phyloP scores from a whole-genome alignment of 2,113 vertebrate species.

The Oriolus oriolus region DNA sequence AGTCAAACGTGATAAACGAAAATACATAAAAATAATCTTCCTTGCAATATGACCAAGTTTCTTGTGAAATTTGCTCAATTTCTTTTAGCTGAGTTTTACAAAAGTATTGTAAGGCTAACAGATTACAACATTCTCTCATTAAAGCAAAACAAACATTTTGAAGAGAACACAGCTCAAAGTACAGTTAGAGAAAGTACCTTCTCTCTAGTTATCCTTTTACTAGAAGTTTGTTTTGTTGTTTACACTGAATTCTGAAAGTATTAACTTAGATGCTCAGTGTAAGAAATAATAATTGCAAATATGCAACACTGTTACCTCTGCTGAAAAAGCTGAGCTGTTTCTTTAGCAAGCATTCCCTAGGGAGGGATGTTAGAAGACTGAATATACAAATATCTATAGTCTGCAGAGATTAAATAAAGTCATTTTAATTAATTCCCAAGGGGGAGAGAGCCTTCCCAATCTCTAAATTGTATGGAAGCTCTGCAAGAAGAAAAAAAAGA shows the following conservation, averaged over 20 bases:
- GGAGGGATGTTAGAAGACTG: neutral
- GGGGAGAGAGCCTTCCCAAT: neutral
- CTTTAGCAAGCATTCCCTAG: neutral
- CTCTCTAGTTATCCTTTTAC: neutral
- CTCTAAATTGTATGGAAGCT: neutral
- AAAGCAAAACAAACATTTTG: neutral
- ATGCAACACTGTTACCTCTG: neutral
- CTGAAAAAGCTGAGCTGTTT: neutral
- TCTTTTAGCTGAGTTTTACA: neutral
- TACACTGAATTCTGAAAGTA: neutral
- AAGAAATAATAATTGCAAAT: neutral
- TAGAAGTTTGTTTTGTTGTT: neutral
- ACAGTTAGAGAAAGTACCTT: neutral
- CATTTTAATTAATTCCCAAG: neutral
- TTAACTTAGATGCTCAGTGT: neutral
- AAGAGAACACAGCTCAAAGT: neutral
- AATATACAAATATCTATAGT: neutral
- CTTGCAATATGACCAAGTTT: neutral
- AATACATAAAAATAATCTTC: neutral
- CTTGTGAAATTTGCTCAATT: neutral
- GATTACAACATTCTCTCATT: neutral
- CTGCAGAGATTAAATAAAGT: neutral
- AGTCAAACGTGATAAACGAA: neutral
- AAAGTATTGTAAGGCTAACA: rapidly evolving
- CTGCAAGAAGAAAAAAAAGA: neutral